Conservation (phyloP, 2,797 vertebrate species). For the Fistularia tabacaria region DNA sequence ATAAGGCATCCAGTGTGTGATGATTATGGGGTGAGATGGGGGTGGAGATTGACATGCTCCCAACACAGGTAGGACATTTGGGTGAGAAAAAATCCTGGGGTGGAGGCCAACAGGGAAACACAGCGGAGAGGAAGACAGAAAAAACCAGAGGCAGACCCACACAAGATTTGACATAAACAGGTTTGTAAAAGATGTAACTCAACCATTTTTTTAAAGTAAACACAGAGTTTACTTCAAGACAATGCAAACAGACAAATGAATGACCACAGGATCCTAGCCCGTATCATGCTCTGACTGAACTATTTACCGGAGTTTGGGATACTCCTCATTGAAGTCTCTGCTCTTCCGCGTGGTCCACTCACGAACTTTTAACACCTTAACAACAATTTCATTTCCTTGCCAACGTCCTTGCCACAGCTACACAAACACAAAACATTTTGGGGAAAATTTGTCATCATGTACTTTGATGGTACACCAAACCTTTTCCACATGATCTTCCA, state of each 20-base stretch:
- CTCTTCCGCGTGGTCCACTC: slow-evolving; percentile 97
- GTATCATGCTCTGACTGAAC: neutral
- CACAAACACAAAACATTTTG: neutral
- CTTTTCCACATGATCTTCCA: slow-evolving; percentile 1
- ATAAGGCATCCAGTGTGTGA: slow-evolving; percentile 98
- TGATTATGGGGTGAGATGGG: slow-evolving; percentile 87
- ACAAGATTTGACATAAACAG: slow-evolving; percentile 55
- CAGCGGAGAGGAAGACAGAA: slow-evolving; percentile 20
- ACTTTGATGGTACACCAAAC: neutral
- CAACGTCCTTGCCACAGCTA: slow-evolving; percentile 95
- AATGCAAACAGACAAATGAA: slow-evolving; percentile 48
- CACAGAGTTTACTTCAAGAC: slow-evolving; percentile 25
- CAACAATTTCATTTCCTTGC: slow-evolving; percentile 91
- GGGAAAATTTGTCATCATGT: too few relatives aligned
- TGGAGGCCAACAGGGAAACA: slow-evolving; percentile 38
- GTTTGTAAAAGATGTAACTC: slow-evolving; percentile 26
- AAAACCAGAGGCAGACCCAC: slow-evolving; percentile 43
- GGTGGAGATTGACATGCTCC: slow-evolving; percentile 93
- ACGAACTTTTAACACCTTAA: slow-evolving; percentile 89
- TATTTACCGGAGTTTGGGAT: slow-evolving; percentile 90
- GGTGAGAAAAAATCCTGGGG: slow-evolving; percentile 96
- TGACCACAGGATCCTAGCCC: slow-evolving; percentile 8
- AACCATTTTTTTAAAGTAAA: slow-evolving; percentile 7
- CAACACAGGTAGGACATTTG: slow-evolving; percentile 94
- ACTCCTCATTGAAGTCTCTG: slow-evolving; percentile 95